phyloP scores from a whole-genome alignment of 2,113 vertebrate genomes.

The Stegostoma tigrinum region DNA sequence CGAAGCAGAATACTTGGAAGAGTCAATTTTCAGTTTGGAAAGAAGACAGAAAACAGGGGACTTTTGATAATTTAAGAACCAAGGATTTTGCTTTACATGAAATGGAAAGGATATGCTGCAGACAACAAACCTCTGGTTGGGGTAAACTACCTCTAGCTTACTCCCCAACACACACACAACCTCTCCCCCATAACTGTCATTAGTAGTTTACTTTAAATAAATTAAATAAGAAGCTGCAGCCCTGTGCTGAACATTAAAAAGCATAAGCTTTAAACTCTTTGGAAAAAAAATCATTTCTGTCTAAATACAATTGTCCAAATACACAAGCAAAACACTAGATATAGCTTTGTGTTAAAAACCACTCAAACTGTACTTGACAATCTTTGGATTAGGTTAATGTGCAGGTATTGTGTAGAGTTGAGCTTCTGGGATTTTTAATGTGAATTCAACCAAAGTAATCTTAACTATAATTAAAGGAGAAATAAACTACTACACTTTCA shows the following conservation, averaged over 20 bases:
- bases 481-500: not conserved
- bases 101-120: no score
- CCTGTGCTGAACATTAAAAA: not conserved
- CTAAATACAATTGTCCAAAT: not conserved
- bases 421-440: not conserved
- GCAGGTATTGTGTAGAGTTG: not conserved
- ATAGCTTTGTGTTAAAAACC: not conserved
- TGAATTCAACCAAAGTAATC: not conserved
- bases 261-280: no score
- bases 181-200: no score
- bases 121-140: not conserved
- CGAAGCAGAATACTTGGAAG: no score
- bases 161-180: no score
- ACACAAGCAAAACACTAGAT: not conserved
- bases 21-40: no score
- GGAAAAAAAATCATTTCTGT: not conserved
- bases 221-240: not conserved
- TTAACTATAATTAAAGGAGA: not conserved
- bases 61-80: no score
- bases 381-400: not conserved
- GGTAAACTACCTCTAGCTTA: not conserved
- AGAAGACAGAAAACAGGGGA: no score
- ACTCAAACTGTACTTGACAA: not conserved
- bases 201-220: not conserved
- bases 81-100: no score